These are phyloP conservation scores for Sebastes nivosus DNA, from an alignment of 2,797 vertebrate genomes.

Conservation along the genomic window DNA sequence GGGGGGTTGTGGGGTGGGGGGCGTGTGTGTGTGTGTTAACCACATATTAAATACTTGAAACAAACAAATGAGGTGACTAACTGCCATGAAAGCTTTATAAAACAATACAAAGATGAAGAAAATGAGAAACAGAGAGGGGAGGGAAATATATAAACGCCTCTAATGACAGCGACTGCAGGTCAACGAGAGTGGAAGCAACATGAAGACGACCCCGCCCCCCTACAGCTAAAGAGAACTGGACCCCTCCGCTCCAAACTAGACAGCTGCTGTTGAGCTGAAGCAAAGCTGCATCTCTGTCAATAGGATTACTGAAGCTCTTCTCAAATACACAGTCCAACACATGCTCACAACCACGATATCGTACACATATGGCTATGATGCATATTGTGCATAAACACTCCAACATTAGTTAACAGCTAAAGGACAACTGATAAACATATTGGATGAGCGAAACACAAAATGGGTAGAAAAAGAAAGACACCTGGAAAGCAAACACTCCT, in stretches of 20 bases:
- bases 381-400: neutral
- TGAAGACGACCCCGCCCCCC: neutral
- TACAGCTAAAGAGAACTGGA: conserved; percentile 31
- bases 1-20: neutral
- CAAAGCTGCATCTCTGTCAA: conserved; percentile 72
- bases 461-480: neutral
- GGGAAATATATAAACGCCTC: neutral
- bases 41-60: conserved; percentile 36
- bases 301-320: conserved; percentile 73
- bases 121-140: neutral
- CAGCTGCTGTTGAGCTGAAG: conserved; percentile 77
- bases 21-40: conserved; percentile 1
- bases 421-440: neutral
- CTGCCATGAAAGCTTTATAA: conserved; percentile 11
- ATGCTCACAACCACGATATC: conserved; percentile 28
- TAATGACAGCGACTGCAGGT: conserved; percentile 9
- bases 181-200: conserved; percentile 6
- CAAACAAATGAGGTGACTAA: conserved; percentile 41
- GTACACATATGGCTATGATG: neutral
- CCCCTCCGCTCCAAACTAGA: conserved; percentile 61
- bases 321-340: conserved; percentile 34
- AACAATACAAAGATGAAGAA: conserved; percentile 14
- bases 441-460: neutral
- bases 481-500: neutral
- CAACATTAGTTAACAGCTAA: neutral